These are phyloP conservation scores for Ophion ellenae DNA, from an alignment of 2,888 invertebrate genomes.

Conservation along the genomic window DNA sequence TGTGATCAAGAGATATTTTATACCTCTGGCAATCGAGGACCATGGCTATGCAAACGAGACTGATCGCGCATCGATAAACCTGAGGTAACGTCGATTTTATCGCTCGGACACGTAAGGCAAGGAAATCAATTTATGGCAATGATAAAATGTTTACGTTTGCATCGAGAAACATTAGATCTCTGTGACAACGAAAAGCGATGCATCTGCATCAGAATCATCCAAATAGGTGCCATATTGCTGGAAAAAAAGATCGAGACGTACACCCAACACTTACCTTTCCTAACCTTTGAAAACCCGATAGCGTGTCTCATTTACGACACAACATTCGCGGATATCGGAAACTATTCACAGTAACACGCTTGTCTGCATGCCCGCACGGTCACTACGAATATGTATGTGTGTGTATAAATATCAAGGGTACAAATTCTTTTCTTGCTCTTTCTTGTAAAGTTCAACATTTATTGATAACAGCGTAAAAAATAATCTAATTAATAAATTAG, in stretches of 20 bases:
- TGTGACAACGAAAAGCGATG: neutral
- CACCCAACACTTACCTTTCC: conserved; percentile 42
- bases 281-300: conserved; percentile 34
- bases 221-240: neutral
- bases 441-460: neutral
- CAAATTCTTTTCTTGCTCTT: neutral
- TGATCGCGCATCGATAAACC: neutral
- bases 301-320: conserved; percentile 46
- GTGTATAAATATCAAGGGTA: neutral
- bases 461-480: neutral
- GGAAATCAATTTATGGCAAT: neutral
- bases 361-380: conserved; percentile 7
- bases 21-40: neutral
- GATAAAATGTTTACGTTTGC: neutral
- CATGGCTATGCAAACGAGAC: neutral
- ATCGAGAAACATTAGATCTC: neutral
- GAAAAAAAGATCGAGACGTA: neutral
- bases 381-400: conserved; percentile 10
- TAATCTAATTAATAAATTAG: too few relatives aligned
- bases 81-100: neutral
- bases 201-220: neutral
- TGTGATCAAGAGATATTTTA: neutral
- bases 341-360: conserved; percentile 21
- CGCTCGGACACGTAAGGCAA: neutral
- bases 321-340: conserved; percentile 26